Evolutionary conservation across 2,113 vertebrate species (phyloP).

Genomic region (Podiceps cristatus): DNA sequence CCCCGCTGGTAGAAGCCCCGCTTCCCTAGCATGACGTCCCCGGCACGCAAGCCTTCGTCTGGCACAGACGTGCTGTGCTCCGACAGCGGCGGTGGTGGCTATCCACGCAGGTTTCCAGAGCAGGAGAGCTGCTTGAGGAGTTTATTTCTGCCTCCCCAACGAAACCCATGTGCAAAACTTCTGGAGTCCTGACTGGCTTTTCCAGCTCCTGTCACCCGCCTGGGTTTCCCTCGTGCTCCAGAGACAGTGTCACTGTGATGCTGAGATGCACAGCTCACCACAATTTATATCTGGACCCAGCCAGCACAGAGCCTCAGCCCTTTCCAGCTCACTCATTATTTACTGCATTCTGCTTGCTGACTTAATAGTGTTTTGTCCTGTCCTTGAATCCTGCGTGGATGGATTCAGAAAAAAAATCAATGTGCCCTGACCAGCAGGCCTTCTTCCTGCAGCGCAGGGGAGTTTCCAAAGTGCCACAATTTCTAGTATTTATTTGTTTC

Average conservation of each 20-base stretch:
- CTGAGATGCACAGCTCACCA: not conserved
- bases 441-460: not conserved
- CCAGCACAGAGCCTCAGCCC: not conserved
- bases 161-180: not conserved
- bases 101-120: not conserved
- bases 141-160: not conserved
- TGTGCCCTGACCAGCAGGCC: not conserved
- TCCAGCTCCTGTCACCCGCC: not conserved
- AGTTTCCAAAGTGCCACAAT: constrained; percentile 1
- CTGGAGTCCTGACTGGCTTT: not conserved
- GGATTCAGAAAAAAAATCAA: constrained; percentile 63
- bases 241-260: not conserved
- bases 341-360: constrained; percentile 68
- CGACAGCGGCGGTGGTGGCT: rapidly evolving
- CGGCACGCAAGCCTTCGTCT: not conserved
- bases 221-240: not conserved
- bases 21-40: too few relatives aligned
- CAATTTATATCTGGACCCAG: constrained; percentile 48
- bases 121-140: not conserved
- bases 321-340: constrained; percentile 52
- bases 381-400: constrained; percentile 64
- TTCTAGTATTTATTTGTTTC: constrained; percentile 48
- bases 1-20: not conserved
- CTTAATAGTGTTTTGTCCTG: constrained; percentile 70
- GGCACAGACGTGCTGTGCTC: not conserved